Evolutionary conservation across 2,797 vertebrate genomes (phyloP).

Genomic region (Eleutherodactylus coqui): DNA sequence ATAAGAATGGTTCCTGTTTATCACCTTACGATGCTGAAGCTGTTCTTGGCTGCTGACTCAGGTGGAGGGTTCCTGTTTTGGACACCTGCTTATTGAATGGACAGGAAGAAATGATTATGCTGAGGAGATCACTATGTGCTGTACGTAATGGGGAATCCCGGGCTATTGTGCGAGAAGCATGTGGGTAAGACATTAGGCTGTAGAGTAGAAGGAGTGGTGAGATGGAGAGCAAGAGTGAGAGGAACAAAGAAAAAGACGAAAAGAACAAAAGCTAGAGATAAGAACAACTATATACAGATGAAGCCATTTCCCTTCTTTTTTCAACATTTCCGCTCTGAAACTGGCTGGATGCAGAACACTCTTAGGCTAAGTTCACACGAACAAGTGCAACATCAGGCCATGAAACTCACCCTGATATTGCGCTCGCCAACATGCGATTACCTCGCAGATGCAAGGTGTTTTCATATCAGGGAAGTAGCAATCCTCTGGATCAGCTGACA

Average conservation of each 20-base stretch:
- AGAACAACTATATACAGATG: constrained; percentile 1
- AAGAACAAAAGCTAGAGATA: background rate
- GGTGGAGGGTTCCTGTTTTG: constrained; percentile 36
- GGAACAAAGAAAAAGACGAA: constrained; percentile 13
- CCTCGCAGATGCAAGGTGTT: no score
- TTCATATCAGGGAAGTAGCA: no score
- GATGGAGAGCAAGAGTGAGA: background rate
- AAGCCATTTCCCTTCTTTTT: constrained; percentile 14
- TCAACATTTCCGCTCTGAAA: constrained; percentile 12
- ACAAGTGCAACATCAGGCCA: no score
- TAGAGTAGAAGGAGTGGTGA: background rate
- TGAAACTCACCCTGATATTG: no score
- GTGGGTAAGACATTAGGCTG: constrained; percentile 46
- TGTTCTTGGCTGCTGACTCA: constrained; percentile 51
- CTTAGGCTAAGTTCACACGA: no score
- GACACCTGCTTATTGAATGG: constrained; percentile 31
- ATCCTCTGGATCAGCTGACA: no score
- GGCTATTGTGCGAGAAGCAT: constrained; percentile 54
- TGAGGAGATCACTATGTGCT: constrained; percentile 20
- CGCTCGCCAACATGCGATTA: no score
- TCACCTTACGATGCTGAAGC: constrained; percentile 13
- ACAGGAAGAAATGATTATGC: constrained; percentile 54
- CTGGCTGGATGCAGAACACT: background rate
- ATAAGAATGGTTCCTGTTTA: constrained; percentile 54
- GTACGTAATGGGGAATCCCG: constrained; percentile 37